A percentile compares a stretch with the other conserved stretches of the same genome.
These are phyloP conservation scores for Oophaga sylvatica DNA, from an alignment of 2,797 vertebrate genomes.

Conservation along the genomic window DNA sequence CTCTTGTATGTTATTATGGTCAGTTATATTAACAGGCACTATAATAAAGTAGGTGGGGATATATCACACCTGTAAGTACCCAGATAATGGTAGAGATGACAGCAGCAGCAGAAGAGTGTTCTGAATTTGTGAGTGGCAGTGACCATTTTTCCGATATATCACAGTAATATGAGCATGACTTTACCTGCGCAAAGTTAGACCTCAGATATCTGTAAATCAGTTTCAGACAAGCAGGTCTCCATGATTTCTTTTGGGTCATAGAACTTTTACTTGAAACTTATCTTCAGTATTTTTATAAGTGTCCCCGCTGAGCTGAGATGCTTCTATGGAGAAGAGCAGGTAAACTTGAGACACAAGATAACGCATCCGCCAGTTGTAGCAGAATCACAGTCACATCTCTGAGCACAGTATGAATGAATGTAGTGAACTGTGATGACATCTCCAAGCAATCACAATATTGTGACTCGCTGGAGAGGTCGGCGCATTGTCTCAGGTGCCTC, in stretches of 20 bases:
- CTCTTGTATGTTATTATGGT: background rate
- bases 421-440: constrained; percentile 27
- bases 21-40: background rate
- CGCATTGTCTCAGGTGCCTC: background rate
- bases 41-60: background rate
- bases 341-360: constrained; percentile 4
- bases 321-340: constrained; percentile 9
- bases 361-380: background rate
- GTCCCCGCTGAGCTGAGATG: constrained; percentile 7
- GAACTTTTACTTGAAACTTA: background rate
- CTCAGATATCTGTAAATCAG: background rate
- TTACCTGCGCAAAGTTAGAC: background rate
- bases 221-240: background rate
- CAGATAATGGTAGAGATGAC: background rate
- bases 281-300: background rate
- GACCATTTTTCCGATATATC: background rate
- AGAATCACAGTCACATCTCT: constrained; percentile 14
- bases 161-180: background rate
- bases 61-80: background rate
- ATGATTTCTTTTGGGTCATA: background rate
- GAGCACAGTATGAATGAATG: constrained; percentile 21
- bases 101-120: background rate
- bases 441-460: constrained; percentile 3
- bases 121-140: background rate
- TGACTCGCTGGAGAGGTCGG: constrained; percentile 14